Conservation (phyloP, 2,797 vertebrate genomes). For the Selene dorsalis region DNA sequence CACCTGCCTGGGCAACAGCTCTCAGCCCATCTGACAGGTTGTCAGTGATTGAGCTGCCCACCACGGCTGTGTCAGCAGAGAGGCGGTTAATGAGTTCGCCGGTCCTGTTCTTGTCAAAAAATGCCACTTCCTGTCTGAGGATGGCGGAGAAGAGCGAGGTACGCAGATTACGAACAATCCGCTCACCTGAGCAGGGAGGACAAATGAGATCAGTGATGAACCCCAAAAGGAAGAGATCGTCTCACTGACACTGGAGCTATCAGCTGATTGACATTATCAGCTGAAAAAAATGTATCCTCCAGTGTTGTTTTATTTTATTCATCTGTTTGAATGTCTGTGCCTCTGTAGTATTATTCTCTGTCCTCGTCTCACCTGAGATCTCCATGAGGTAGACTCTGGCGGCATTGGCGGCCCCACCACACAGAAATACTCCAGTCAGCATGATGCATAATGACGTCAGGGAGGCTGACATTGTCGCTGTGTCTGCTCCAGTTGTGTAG, state of each 20-base stretch:
- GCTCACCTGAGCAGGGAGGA: constrained; percentile 86
- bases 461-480: constrained; percentile 82
- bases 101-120: constrained; percentile 95
- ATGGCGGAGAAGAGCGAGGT: constrained; percentile 91
- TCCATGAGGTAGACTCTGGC: constrained; percentile 97
- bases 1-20: constrained; percentile 90
- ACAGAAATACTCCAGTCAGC: constrained; percentile 91
- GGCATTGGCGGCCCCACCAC: constrained; percentile 92
- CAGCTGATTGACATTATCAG: neutral
- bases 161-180: constrained; percentile 92
- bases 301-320: too few species aligned
- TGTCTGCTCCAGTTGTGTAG: constrained; percentile 84
- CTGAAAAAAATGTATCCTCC: neutral
- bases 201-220: neutral
- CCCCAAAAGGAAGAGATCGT: neutral
- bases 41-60: constrained; percentile 93
- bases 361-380: constrained; percentile 87
- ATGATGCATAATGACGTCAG: constrained; percentile 89
- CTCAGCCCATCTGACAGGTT: constrained; percentile 97
- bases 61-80: constrained; percentile 90
- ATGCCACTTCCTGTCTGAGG: constrained; percentile 94
- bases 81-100: constrained; percentile 97
- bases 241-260: neutral
- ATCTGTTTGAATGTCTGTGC: neutral
- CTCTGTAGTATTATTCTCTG: neutral